Evolutionary conservation across 2,113 vertebrate genomes (phyloP).

Genomic region (Oceanites oceanicus): DNA sequence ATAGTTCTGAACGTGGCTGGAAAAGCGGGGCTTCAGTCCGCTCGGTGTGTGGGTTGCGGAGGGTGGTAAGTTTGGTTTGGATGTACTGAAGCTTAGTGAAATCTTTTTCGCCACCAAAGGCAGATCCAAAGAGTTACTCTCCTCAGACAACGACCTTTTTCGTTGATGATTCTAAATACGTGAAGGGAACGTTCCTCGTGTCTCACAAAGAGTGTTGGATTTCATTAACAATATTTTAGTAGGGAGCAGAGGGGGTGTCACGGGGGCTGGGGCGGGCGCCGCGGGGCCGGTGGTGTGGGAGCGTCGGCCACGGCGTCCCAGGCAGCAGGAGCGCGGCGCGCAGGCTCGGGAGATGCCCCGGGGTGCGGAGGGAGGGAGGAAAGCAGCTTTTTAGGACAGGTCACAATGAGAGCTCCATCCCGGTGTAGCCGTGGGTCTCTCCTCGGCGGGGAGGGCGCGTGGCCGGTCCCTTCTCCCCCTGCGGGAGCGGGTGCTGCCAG

Average conservation of each 20-base stretch:
- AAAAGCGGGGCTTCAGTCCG: not conserved
- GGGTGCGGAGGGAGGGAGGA: not conserved
- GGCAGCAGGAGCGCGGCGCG: not conserved
- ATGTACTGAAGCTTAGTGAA: not conserved
- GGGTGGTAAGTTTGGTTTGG: rapidly evolving
- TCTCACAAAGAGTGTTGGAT: rapidly evolving
- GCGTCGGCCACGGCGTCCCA: rapidly evolving
- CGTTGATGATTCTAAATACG: not conserved
- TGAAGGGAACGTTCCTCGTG: not conserved
- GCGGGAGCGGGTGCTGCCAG: not conserved
- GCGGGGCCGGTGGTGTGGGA: not conserved
- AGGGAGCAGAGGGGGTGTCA: not conserved
- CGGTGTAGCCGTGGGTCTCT: rapidly evolving
- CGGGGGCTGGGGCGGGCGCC: too few relatives aligned
- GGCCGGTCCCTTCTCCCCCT: not conserved
- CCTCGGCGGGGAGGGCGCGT: rapidly evolving
- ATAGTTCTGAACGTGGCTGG: not conserved
- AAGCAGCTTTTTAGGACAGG: rapidly evolving
- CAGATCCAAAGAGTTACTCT: not conserved
- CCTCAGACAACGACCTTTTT: not conserved
- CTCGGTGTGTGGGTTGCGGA: not conserved
- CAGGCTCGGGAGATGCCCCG: not conserved
- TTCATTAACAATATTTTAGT: not conserved
- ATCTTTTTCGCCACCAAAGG: rapidly evolving
- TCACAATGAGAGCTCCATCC: rapidly evolving